Conservation (phyloP, 2,113 vertebrate species). For the Benitochromis conjunctus region DNA sequence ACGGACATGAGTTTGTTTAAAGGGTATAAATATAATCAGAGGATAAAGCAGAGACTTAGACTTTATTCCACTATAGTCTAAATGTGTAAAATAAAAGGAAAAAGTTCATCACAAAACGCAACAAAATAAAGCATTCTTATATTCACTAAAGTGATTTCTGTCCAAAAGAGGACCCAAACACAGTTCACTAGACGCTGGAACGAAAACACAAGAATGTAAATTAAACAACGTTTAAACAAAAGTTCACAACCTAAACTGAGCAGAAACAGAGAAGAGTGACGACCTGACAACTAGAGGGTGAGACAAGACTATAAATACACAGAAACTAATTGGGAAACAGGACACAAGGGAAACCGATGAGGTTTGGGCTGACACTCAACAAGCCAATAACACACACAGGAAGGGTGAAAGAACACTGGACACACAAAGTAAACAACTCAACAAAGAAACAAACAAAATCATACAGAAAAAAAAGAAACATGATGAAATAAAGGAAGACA, state of each 20-base stretch:
- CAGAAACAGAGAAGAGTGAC: neutral
- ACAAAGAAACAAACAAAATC: neutral
- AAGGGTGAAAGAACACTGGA: neutral
- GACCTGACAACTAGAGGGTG: neutral
- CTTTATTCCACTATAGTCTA: neutral
- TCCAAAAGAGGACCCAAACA: neutral
- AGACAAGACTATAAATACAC: neutral
- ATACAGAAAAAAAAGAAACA: neutral
- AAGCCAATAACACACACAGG: neutral
- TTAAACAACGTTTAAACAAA: neutral
- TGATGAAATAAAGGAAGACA: neutral
- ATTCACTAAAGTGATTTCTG: neutral
- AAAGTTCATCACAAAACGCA: neutral
- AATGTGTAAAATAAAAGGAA: neutral
- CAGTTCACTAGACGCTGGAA: neutral
- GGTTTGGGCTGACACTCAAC: neutral
- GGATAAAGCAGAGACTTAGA: neutral
- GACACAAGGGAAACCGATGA: neutral
- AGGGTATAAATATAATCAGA: neutral
- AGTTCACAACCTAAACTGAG: neutral
- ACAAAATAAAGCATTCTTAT: neutral
- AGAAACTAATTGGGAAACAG: neutral
- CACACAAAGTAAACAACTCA: neutral
- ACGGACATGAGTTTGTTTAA: neutral
- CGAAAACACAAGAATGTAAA: neutral